phyloP scores from a whole-genome alignment of 2,888 invertebrate species.

The Agapostemon virescens region DNA sequence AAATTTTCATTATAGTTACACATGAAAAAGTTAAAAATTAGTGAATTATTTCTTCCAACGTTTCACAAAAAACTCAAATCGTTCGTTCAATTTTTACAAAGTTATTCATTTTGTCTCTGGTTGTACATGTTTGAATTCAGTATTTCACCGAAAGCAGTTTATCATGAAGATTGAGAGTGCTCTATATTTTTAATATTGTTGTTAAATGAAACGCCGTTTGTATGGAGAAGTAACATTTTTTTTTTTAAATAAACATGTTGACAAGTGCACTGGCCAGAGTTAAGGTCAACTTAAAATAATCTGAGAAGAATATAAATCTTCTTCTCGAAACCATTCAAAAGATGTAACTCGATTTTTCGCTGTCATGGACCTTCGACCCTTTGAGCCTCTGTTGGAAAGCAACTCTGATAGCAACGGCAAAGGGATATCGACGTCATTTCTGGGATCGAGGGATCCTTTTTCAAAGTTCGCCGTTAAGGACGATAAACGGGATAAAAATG shows the following conservation, averaged over 20 bases:
- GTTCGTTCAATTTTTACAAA: too few species aligned
- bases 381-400: slow-evolving; percentile 19
- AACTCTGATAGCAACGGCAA: slow-evolving; percentile 3
- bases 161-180: too few species aligned
- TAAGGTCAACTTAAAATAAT: neutral
- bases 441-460: slow-evolving; percentile 32
- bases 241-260: neutral
- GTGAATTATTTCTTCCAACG: too few species aligned
- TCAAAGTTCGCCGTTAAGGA: slow-evolving; percentile 43
- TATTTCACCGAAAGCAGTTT: neutral
- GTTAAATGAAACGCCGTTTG: neutral
- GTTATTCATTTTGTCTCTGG: too few species aligned
- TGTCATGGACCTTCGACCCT: slow-evolving; percentile 17
- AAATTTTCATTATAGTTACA: too few species aligned
- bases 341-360: slow-evolving; percentile 31
- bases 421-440: slow-evolving; percentile 1
- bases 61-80: too few species aligned
- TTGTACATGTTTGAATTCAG: too few species aligned
- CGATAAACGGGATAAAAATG: slow-evolving; percentile 63
- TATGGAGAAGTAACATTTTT: neutral
- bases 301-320: slow-evolving; percentile 2
- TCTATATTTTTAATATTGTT: neutral
- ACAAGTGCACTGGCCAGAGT: neutral
- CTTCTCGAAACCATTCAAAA: slow-evolving; percentile 25
- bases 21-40: too few species aligned